A percentile compares a stretch with the other conserved stretches of the same genome.
Evolutionary conservation across 2,888 invertebrate species (phyloP).

Genomic region (Cataglyphis altisquamis): DNA sequence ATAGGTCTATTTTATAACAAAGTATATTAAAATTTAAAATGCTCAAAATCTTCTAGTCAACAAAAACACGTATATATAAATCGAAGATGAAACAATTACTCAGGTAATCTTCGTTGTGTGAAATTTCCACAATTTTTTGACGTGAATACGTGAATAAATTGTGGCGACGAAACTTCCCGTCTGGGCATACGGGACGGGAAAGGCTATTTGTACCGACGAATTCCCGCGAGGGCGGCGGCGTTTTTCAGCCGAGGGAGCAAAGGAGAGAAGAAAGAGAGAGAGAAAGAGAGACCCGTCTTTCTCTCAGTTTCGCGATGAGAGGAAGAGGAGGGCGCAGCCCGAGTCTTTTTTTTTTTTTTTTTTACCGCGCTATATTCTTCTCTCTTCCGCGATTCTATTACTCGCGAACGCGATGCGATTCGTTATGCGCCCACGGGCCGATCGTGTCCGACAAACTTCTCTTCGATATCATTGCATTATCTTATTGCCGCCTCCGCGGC

Average conservation of each 20-base stretch:
- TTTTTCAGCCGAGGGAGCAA: conserved; percentile 29
- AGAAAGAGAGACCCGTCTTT: conserved; percentile 1
- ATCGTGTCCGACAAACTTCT: conserved; percentile 18
- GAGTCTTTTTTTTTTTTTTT: conserved; percentile 48
- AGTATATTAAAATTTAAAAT: conserved; percentile 12
- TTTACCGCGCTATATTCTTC: conserved; percentile 53
- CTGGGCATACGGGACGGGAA: conserved; percentile 17
- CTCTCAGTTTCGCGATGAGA: conserved; percentile 1
- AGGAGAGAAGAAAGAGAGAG: conserved; percentile 10
- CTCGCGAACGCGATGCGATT: conserved; percentile 20
- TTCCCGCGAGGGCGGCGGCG: conserved; percentile 34
- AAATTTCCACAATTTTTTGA: conserved; percentile 4
- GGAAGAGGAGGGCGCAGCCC: background rate
- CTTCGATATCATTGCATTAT: conserved; percentile 42
- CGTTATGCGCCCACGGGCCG: background rate
- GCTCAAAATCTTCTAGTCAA: background rate
- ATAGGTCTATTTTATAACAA: background rate
- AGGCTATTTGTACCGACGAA: conserved; percentile 43
- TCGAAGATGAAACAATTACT: conserved; percentile 9
- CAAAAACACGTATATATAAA: background rate
- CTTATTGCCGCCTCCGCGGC: conserved; percentile 16
- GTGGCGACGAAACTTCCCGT: conserved; percentile 23
- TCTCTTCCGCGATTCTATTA: conserved; percentile 31
- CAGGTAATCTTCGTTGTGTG: conserved; percentile 1
- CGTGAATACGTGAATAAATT: conserved; percentile 27